phyloP scores from a whole-genome alignment of 2,113 vertebrate species.

The Tonatia bakeri region DNA sequence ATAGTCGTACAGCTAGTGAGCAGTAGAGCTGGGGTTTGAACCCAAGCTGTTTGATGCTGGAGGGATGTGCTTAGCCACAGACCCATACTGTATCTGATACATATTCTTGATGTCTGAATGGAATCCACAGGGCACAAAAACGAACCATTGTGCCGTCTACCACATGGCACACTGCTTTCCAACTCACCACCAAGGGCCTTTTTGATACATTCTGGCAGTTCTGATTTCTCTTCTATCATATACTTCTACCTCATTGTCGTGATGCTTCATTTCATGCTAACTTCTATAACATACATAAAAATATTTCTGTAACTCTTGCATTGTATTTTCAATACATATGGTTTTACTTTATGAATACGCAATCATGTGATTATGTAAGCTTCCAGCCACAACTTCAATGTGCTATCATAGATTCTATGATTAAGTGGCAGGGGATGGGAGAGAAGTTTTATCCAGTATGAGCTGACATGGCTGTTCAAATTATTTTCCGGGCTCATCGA shows the following conservation, averaged over 20 bases:
- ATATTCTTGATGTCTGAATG: not conserved
- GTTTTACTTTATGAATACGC: not conserved
- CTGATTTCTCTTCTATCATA: not conserved
- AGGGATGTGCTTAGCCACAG: not conserved
- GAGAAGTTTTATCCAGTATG: not conserved
- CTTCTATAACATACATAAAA: not conserved
- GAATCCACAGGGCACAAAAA: not conserved
- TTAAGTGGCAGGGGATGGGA: not conserved
- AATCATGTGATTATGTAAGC: not conserved
- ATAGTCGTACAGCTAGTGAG: not conserved
- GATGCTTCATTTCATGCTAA: not conserved
- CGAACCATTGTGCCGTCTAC: not conserved
- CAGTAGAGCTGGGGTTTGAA: not conserved
- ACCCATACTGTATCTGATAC: not conserved
- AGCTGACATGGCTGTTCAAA: not conserved
- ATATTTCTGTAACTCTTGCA: not conserved
- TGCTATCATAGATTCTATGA: constrained; percentile 13
- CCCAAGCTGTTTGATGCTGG: not conserved
- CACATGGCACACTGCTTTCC: not conserved
- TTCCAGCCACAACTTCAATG: not conserved
- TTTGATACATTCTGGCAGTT: not conserved
- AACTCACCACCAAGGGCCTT: not conserved
- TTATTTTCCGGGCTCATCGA: not conserved
- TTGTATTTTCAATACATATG: not conserved
- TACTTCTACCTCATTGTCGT: not conserved